Evolutionary conservation across 2,888 invertebrate genomes (phyloP).

Genomic region (Sphaerophoria rueppellii): DNA sequence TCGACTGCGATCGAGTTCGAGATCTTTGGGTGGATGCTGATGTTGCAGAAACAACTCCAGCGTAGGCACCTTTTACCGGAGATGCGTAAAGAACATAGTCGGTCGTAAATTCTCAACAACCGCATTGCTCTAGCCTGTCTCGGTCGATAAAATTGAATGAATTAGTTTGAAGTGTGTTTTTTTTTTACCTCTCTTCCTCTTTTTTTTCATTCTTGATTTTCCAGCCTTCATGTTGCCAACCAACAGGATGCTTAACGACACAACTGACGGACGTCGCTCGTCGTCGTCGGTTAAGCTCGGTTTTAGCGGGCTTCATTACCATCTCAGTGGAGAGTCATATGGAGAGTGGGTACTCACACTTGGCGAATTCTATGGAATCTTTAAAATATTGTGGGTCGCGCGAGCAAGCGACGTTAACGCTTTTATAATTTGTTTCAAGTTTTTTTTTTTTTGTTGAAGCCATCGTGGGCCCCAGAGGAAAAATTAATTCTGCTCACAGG

Average conservation of each 20-base stretch:
- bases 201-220: slow-evolving; percentile 22
- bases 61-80: slow-evolving; percentile 38
- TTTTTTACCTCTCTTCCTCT: slow-evolving; percentile 11
- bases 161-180: slow-evolving; percentile 66
- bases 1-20: slow-evolving; percentile 5
- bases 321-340: background rate
- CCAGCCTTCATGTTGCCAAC: slow-evolving; percentile 20
- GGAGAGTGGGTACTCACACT: background rate
- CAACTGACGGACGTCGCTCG: background rate
- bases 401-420: slow-evolving; percentile 41
- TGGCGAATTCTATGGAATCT: background rate
- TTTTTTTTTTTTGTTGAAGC: slow-evolving; percentile 41
- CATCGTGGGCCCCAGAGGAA: slow-evolving; percentile 18
- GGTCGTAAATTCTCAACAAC: slow-evolving; percentile 49
- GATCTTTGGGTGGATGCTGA: slow-evolving; percentile 7
- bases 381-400: slow-evolving; percentile 24
- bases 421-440: slow-evolving; percentile 63
- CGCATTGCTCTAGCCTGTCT: slow-evolving; percentile 64
- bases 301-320: slow-evolving; percentile 1
- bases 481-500: slow-evolving; percentile 47
- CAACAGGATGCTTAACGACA: slow-evolving; percentile 40
- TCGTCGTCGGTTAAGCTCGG: background rate
- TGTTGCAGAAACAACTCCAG: background rate
- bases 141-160: slow-evolving; percentile 71
- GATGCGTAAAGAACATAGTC: slow-evolving; percentile 61